Base-by-base conservation (phyloP, 1,140 invertebrate species). In the Papilio polytes region DNA sequence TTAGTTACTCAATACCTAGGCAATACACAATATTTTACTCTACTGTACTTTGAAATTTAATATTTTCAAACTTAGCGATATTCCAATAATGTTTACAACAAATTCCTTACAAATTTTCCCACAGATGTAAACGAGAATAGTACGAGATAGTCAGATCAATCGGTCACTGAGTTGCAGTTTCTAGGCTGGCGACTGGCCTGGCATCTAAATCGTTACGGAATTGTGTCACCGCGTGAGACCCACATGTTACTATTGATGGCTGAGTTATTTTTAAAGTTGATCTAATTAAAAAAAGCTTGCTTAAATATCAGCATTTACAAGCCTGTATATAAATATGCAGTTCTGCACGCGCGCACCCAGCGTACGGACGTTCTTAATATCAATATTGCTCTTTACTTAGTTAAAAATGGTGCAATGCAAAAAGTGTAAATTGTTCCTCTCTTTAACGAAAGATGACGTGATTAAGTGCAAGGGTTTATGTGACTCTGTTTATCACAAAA, bases 151-250 rank as follows among this genome's bases (percentile, higher is more conserved):
- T 18, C 18, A n/a, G 70, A 13, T 72, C 36, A 72, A 41, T 73
- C 36, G 72, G 72, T 73, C 72, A 73, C 36, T 73, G 36, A 73
- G 41, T 1, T n/a, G 44, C 48, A 74, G 41, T 76, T 76, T 76
- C 74, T 76, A 76, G 74, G 74, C n/a, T 76, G 46, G n/a, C 44
- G n/a, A 26, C 20, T 51, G 12, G 41, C 22, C 74, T 76, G 20
- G 74, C 41, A 76, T 76, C 46, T 76, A 22, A 76, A 76, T 26
- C 8, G 12, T 26, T 6, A 15, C 41, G 20, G 74, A 74, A 46
- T 48, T 46, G 73, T 74, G 73, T 74, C 73, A 73, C n/a, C 72
- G 72, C 72, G 36, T 44, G 41, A 13, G 36, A 7, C 22, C 12
- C 41, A 74, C 41, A 46, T 46, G 41, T 46, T 41, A 10, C 26